These are phyloP conservation scores for Peromyscus californicus DNA, from an alignment of 2,113 vertebrate species.

Conservation along the genomic window DNA sequence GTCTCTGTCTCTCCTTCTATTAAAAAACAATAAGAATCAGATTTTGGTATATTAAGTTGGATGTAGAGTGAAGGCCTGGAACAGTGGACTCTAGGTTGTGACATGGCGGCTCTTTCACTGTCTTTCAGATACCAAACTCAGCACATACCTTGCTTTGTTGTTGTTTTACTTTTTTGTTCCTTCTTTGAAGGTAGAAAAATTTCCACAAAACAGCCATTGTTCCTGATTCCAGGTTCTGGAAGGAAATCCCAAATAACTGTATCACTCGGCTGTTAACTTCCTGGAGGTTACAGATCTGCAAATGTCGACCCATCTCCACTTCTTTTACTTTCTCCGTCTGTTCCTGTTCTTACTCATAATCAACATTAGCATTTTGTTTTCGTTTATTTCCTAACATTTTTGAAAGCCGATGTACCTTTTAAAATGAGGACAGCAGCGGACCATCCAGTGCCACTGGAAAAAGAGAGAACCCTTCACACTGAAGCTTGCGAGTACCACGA, in stretches of 20 bases:
- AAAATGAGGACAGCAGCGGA: background rate
- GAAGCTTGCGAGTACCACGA: background rate
- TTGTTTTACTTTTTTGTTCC: background rate
- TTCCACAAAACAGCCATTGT: background rate
- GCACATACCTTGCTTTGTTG: background rate
- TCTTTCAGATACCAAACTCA: background rate
- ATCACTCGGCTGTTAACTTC: background rate
- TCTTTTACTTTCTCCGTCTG: background rate
- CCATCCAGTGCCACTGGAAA: background rate
- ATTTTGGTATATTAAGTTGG: background rate
- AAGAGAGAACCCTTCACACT: background rate
- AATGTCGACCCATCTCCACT: background rate
- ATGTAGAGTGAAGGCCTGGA: background rate
- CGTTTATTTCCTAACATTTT: background rate
- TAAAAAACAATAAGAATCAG: background rate
- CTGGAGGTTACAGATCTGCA: background rate
- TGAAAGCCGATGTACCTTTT: background rate
- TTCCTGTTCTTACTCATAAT: background rate
- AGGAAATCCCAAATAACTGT: background rate
- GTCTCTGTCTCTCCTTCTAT: background rate
- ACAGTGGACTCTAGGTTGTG: background rate
- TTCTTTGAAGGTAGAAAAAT: background rate
- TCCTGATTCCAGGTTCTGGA: background rate
- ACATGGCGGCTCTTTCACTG: background rate
- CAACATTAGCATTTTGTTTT: background rate